phyloP scores from a whole-genome alignment of 2,888 invertebrate species.

The Rhopalosiphum nymphaeae region DNA sequence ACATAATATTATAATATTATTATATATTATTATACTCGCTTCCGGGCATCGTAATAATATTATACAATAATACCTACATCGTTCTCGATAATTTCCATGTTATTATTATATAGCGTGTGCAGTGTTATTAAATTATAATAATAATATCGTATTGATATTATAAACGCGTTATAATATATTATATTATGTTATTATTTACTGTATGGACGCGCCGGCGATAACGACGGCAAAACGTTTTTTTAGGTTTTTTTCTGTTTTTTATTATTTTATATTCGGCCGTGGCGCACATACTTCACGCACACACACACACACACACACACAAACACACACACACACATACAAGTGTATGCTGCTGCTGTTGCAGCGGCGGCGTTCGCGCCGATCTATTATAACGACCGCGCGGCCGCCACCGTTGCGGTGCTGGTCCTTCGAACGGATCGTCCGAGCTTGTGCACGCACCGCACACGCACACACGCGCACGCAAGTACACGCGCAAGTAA shows the following conservation, averaged over 20 bases:
- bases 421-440: background rate
- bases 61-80: background rate
- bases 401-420: slow-evolving; percentile 31
- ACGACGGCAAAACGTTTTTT: slow-evolving; percentile 7
- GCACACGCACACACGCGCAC: background rate
- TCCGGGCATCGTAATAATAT: background rate
- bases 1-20: background rate
- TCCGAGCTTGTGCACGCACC: background rate
- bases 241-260: background rate
- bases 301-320: background rate
- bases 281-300: background rate
- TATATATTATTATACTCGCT: background rate
- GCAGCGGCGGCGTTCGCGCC: background rate
- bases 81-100: slow-evolving; percentile 3
- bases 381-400: slow-evolving; percentile 28
- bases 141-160: background rate
- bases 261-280: background rate
- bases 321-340: too few species aligned
- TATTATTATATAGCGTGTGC: slow-evolving; percentile 10
- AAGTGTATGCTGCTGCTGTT: too few species aligned
- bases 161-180: background rate
- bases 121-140: slow-evolving; percentile 2
- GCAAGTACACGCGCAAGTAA: background rate
- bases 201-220: background rate
- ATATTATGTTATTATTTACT: background rate